phyloP scores from a whole-genome alignment of 2,888 invertebrate species.

The Drosophila kuntzei region DNA sequence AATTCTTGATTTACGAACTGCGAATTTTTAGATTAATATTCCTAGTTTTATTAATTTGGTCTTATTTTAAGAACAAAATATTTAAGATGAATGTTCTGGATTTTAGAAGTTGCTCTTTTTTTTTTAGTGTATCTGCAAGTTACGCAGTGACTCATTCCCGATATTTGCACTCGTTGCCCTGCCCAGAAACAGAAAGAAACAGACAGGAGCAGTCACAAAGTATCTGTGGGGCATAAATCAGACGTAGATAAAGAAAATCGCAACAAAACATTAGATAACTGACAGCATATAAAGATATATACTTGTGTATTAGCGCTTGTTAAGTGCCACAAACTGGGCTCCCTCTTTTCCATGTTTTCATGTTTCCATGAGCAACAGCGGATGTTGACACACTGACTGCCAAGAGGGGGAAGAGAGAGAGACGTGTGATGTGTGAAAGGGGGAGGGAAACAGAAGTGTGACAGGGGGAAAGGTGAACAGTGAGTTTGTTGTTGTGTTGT shows the following conservation, averaged over 20 bases:
- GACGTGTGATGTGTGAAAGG: neutral
- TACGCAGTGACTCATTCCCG: constrained; percentile 50
- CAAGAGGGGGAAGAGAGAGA: neutral
- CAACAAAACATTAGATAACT: constrained; percentile 22
- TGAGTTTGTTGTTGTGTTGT: constrained; percentile 36
- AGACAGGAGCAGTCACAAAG: constrained; percentile 8
- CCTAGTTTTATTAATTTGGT: too few relatives aligned
- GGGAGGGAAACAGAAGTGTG: neutral
- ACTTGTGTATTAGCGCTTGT: constrained; percentile 53
- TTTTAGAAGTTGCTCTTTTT: too few relatives aligned
- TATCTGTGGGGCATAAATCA: constrained; percentile 24
- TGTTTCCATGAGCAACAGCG: constrained; percentile 34
- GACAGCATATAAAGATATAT: constrained; percentile 35
- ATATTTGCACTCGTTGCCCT: constrained; percentile 33
- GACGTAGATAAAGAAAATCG: constrained; percentile 27
- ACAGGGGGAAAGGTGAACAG: constrained; percentile 35
- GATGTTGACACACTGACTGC: constrained; percentile 56
- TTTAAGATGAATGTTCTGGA: too few relatives aligned
- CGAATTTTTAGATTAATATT: too few relatives aligned
- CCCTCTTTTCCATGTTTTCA: constrained; percentile 7
- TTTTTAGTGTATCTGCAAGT: too few relatives aligned
- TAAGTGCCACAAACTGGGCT: constrained; percentile 50
- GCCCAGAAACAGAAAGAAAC: neutral
- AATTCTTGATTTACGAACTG: too few relatives aligned
- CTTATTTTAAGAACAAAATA: too few relatives aligned